Percentiles rank a stretch among this genome's conserved stretches.
Evolutionary conservation across 2,888 invertebrate genomes (phyloP).

Genomic region (Apeira syringaria): DNA sequence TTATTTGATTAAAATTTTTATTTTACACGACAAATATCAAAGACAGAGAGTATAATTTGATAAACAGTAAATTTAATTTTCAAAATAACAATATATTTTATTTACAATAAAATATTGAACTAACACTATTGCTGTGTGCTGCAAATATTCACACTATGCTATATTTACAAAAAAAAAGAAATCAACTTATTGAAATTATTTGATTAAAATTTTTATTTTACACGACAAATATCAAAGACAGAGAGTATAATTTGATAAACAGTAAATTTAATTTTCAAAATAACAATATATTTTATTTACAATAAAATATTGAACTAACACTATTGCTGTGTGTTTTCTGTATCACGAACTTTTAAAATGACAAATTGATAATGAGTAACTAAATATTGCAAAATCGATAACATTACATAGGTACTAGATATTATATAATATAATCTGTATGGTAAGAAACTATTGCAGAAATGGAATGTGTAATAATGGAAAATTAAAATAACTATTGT

Average conservation of each 20-base stretch:
- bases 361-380: not conserved
- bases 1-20: slow-evolving; percentile 3
- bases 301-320: slow-evolving; percentile 36
- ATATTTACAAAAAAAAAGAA: slow-evolving; percentile 28
- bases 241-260: slow-evolving; percentile 7
- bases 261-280: slow-evolving; percentile 18
- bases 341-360: slow-evolving; percentile 32
- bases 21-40: slow-evolving; percentile 9
- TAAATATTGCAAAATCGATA: slow-evolving; percentile 31
- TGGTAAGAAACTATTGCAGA: slow-evolving; percentile 65
- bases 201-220: slow-evolving; percentile 5
- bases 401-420: slow-evolving; percentile 38
- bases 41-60: slow-evolving; percentile 11
- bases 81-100: slow-evolving; percentile 31
- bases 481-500: slow-evolving; percentile 42
- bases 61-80: slow-evolving; percentile 11
- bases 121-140: no score
- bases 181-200: slow-evolving; percentile 1
- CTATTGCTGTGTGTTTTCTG: slow-evolving; percentile 53
- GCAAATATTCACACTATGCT: slow-evolving; percentile 19
- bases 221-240: slow-evolving; percentile 11
- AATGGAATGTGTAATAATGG: slow-evolving; percentile 63
- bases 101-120: slow-evolving; percentile 31
- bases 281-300: slow-evolving; percentile 29
- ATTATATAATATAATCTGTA: slow-evolving; percentile 36